Evolutionary conservation across 2,113 vertebrate species (phyloP).

Genomic region (Sclerurus mexicanus): DNA sequence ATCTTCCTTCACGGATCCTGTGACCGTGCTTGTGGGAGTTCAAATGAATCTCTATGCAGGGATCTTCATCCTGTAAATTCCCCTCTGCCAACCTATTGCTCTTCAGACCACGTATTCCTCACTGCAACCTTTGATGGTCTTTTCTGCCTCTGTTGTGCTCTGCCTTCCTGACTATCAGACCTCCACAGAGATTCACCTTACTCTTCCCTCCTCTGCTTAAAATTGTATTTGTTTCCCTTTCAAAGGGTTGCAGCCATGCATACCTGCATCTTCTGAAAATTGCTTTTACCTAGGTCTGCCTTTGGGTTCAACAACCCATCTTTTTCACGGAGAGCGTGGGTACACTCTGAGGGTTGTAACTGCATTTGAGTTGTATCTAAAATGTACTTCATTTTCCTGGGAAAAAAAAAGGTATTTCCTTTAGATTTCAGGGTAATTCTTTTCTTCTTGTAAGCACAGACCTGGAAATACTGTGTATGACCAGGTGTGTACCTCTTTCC

Average conservation of each 20-base stretch:
- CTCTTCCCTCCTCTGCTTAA: neutral
- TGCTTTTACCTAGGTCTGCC: neutral
- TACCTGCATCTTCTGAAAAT: neutral
- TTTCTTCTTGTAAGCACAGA: neutral
- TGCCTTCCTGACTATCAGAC: neutral
- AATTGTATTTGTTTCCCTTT: neutral
- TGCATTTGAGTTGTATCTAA: neutral
- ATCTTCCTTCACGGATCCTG: neutral
- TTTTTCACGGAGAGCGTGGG: fast-evolving
- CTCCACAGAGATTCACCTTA: neutral
- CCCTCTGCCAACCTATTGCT: neutral
- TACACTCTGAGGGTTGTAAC: neutral
- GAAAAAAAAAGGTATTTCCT: neutral
- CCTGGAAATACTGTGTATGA: neutral
- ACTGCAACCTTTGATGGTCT: neutral
- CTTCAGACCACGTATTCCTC: neutral
- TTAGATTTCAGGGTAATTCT: neutral
- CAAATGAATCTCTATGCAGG: neutral
- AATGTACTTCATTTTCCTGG: neutral
- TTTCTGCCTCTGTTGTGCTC: neutral
- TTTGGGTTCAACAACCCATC: neutral
- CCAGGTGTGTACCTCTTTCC: neutral
- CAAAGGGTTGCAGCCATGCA: neutral
- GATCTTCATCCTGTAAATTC: neutral
- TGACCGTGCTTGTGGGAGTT: neutral